Conservation (phyloP, 2,888 invertebrate species). For the Leptura quadrifasciata region DNA sequence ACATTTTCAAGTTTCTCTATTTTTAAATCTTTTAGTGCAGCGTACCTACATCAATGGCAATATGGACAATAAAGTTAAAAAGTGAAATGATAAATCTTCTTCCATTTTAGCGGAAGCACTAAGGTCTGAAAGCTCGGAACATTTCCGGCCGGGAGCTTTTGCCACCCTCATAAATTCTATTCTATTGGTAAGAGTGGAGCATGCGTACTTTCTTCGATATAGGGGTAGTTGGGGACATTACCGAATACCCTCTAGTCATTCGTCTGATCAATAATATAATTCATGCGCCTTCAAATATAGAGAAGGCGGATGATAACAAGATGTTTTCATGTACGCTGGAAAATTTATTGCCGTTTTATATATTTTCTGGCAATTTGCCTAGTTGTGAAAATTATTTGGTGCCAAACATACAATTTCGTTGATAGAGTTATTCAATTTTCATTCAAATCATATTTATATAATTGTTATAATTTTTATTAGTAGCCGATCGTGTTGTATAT, state of each 20-base stretch:
- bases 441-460: no score
- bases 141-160: constrained; percentile 68
- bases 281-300: constrained; percentile 62
- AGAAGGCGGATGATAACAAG: constrained; percentile 33
- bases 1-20: neutral
- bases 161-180: constrained; percentile 62
- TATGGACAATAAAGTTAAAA: constrained; percentile 52
- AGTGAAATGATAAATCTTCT: constrained; percentile 64
- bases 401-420: neutral
- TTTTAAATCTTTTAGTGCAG: constrained; percentile 9
- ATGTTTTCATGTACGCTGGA: constrained; percentile 30
- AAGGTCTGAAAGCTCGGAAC: constrained; percentile 69
- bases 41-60: constrained; percentile 34
- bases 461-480: no score
- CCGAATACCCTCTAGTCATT: constrained; percentile 54
- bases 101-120: constrained; percentile 72
- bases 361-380: neutral
- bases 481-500: no score
- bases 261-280: constrained; percentile 67
- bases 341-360: neutral
- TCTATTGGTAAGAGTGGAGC: constrained; percentile 64
- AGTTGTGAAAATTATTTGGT: neutral
- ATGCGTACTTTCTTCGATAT: constrained; percentile 51
- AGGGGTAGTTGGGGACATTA: constrained; percentile 41
- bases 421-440: neutral